These are phyloP conservation scores for Amblyjoppa proteus DNA, from an alignment of 2,888 invertebrate species.

Conservation along the genomic window DNA sequence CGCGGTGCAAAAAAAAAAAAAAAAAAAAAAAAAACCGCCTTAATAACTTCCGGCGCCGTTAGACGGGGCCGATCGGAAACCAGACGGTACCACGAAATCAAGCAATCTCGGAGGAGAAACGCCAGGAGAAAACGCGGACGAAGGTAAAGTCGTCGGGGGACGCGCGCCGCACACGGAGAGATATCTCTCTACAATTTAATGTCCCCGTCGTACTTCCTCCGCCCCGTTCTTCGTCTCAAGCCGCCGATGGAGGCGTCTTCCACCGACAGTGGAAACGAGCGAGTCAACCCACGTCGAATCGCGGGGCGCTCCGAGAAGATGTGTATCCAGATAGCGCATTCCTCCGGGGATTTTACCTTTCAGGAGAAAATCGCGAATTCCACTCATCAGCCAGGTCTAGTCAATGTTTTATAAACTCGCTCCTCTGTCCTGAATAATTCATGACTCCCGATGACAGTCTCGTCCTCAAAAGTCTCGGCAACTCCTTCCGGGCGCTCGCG, in stretches of 20 bases:
- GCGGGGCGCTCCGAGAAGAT: not conserved
- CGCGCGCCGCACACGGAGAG: not conserved
- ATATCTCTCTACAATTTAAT: slow-evolving; percentile 25
- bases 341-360: slow-evolving; percentile 21
- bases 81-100: slow-evolving; percentile 6
- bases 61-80: not conserved
- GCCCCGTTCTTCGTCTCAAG: not conserved
- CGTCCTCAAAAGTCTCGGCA: not conserved
- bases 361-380: slow-evolving; percentile 35
- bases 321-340: slow-evolving; percentile 2
- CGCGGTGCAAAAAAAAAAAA: not conserved
- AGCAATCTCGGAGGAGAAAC: not conserved
- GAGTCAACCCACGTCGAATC: slow-evolving; percentile 10
- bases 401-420: slow-evolving; percentile 47
- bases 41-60: not conserved
- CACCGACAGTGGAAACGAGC: not conserved
- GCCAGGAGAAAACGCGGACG: not conserved
- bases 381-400: slow-evolving; percentile 31
- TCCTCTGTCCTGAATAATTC: slow-evolving; percentile 56
- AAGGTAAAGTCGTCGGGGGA: not conserved
- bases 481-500: slow-evolving; percentile 19
- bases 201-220: not conserved
- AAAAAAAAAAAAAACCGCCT: not conserved
- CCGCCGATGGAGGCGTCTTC: slow-evolving; percentile 7
- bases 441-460: slow-evolving; percentile 43